A percentile compares a stretch with the other conserved stretches of the same genome.
Conservation (phyloP, 1,140 invertebrate genomes). For the Drosophila baimaii region DNA sequence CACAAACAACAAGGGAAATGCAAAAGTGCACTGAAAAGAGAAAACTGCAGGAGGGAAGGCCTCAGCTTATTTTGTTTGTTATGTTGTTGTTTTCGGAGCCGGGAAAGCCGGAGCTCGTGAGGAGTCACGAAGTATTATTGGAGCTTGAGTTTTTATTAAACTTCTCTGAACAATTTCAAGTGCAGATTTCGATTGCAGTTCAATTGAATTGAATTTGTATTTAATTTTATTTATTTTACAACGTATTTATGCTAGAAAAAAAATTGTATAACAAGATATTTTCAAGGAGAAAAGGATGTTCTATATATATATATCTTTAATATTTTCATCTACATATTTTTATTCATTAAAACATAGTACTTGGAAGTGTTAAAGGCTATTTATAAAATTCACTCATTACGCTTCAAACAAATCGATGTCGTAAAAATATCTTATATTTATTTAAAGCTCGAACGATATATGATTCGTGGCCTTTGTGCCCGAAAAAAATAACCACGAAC, state of each 20-base stretch:
- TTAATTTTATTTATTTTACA: not conserved
- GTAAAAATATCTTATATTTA: not conserved
- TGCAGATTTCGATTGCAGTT: not conserved
- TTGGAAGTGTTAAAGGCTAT: not conserved
- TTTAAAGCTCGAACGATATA: not conserved
- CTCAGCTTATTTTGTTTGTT: conserved; percentile 31
- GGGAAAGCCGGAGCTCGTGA: conserved; percentile 31
- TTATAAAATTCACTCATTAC: not conserved
- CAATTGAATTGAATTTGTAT: not conserved
- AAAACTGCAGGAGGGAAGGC: conserved; percentile 9
- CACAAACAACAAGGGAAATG: conserved; percentile 35
- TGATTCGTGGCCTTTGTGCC: conserved; percentile 24
- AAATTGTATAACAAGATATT: no score
- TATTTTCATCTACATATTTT: not conserved
- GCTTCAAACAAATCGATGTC: not conserved
- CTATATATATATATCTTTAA: no score
- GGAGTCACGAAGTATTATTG: conserved; percentile 8
- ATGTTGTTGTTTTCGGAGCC: not conserved
- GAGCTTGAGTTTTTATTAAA: conserved; percentile 6
- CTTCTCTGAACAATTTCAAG: not conserved
- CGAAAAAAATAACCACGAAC: conserved; percentile 29
- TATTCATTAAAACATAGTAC: not conserved
- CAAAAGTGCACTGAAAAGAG: conserved; percentile 32
- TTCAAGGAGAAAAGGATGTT: no score
- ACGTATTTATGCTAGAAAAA: no score